Conservation (phyloP, 2,888 invertebrate genomes). For the Lucinisca nassula region DNA sequence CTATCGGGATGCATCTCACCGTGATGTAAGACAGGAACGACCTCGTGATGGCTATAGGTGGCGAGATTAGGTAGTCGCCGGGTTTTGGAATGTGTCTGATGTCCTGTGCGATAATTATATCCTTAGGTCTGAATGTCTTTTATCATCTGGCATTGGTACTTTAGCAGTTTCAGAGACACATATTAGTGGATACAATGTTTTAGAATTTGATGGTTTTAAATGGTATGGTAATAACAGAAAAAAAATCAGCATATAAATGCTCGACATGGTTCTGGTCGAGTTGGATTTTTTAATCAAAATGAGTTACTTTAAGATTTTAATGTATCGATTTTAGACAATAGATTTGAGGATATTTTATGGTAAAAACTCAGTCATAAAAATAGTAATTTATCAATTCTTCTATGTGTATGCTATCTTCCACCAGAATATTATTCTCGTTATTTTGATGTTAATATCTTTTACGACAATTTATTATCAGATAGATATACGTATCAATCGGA, state of each 20-base stretch:
- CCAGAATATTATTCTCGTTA: slow-evolving; percentile 29
- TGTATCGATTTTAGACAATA: background rate
- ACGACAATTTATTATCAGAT: slow-evolving; percentile 29
- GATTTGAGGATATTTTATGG: slow-evolving; percentile 27
- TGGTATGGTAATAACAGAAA: slow-evolving; percentile 50
- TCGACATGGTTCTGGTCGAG: slow-evolving; percentile 31
- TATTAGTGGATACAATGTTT: slow-evolving; percentile 9
- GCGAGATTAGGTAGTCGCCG: too few relatives aligned
- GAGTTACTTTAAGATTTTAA: slow-evolving; percentile 17
- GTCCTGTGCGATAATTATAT: too few relatives aligned
- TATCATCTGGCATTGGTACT: too few relatives aligned
- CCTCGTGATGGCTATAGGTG: too few relatives aligned
- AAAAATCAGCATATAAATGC: slow-evolving; percentile 34
- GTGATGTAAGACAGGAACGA: too few relatives aligned
- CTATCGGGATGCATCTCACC: too few relatives aligned
- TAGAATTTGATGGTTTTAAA: slow-evolving; percentile 18
- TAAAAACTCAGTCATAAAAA: slow-evolving; percentile 12
- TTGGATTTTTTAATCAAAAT: slow-evolving; percentile 31
- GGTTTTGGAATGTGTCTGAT: too few relatives aligned
- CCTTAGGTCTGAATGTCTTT: too few relatives aligned
- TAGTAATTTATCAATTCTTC: background rate
- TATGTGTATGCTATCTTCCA: slow-evolving; percentile 51
- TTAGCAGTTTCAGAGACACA: slow-evolving; percentile 18
- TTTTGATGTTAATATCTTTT: slow-evolving; percentile 31
- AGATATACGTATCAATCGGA: slow-evolving; percentile 26